Base-by-base conservation (phyloP, 2,113 vertebrate species). In the Odobenus rosmarus region DNA sequence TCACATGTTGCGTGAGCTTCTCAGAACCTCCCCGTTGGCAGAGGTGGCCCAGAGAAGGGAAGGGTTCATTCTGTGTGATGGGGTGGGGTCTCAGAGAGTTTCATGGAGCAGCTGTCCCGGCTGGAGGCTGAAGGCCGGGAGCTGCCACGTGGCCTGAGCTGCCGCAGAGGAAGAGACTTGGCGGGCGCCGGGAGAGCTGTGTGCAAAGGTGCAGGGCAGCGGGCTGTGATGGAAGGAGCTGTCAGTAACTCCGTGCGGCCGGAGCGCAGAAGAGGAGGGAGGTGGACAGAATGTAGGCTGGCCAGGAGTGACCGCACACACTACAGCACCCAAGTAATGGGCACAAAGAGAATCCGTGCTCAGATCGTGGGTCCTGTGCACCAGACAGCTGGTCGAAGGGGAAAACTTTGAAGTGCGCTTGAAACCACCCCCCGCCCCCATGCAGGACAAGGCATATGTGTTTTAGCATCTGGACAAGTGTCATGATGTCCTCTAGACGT, bases 91-190 rank as follows among this genome's bases (percentile, higher is more conserved):
- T 49, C n/a, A 0, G 31, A 46, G n/a, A 8, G 9, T 31, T n/a
- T 64, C 24, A 0, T 0, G 1, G 39, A 55, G 69, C 18, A 9
- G 82, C 14, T 3, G 0, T 55, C 42, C 4, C 51, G 23, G 51
- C 36, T 13, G 8, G n/a, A 72, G 9, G 12, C 19, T 4, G 57
- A 55, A 64, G 36, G 55, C 24, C 59, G 3, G 0, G 51, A 9
- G 4, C 0, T 18, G 7, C 46, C n/a, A 24, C 0, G 21, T 18
- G 7, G 71, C 21, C 3, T 0, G 51, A 10, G 6, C 1, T 23
- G 5, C 53, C 42, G 24, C 0, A 0, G 7, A 39, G 55, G 49
- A 46, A 36, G 64, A 62, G 80, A 19, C 26, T 64, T 49, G 33
- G 2, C 18, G 59, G 21, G 12, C 2, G 11, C 11, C 5, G 31